Conservation (phyloP, 2,797 vertebrate genomes). For the Potorous gilbertii region DNA sequence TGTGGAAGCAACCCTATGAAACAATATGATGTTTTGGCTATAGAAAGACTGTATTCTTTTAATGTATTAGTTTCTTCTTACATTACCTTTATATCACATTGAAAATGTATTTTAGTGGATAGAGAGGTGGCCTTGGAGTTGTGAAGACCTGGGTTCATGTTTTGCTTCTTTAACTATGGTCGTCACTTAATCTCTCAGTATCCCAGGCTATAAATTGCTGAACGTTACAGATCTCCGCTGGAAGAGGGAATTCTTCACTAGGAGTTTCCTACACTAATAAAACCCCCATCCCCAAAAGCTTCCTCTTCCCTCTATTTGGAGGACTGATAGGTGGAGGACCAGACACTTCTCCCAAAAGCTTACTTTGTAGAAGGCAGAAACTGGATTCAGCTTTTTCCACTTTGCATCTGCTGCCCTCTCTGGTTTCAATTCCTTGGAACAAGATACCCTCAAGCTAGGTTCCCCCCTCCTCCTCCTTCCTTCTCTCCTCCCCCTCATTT, state of each 20-base stretch:
- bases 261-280: background rate
- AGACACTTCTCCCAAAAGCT: background rate
- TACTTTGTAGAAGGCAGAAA: background rate
- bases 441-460: background rate
- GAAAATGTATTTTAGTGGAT: background rate
- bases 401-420: background rate
- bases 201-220: background rate
- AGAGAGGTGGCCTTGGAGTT: background rate
- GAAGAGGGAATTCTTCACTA: background rate
- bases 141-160: conserved; percentile 2
- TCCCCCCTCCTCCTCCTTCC: fast-evolving
- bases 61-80: conserved; percentile 25
- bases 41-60: conserved; percentile 23
- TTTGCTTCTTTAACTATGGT: conserved; percentile 16
- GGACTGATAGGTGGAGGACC: background rate
- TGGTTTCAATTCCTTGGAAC: background rate
- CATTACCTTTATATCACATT: background rate
- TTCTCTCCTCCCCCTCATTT: background rate
- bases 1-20: background rate
- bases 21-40: background rate
- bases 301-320: background rate
- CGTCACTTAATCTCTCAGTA: background rate
- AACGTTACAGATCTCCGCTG: background rate
- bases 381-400: background rate
- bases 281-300: background rate